A percentile compares a stretch with the other conserved stretches of the same genome.
These are phyloP conservation scores for Geococcyx californianus DNA, from an alignment of 2,113 vertebrate species.

Conservation along the genomic window DNA sequence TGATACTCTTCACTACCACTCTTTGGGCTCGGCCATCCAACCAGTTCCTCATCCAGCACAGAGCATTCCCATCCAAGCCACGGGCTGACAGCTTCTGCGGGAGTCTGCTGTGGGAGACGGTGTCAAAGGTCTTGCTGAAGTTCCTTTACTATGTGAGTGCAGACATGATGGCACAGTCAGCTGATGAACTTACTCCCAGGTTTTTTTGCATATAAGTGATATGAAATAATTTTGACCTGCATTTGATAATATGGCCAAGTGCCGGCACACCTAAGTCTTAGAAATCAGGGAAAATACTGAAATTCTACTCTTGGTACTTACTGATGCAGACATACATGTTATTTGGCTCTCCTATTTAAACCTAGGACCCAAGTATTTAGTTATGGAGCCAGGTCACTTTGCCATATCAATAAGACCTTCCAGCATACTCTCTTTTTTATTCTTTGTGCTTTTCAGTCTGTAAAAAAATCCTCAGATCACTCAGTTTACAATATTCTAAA, in stretches of 20 bases:
- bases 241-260: not conserved
- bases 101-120: too few species aligned
- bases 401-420: not conserved
- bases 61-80: too few species aligned
- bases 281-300: not conserved
- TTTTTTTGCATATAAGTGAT: not conserved
- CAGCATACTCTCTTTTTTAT: not conserved
- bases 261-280: not conserved
- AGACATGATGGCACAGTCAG: not conserved
- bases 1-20: too few species aligned
- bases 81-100: too few species aligned
- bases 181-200: not conserved
- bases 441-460: not conserved
- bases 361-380: not conserved
- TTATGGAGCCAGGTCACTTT: not conserved
- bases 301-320: not conserved
- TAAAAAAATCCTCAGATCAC: too few species aligned
- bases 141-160: not conserved
- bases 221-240: not conserved
- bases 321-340: not conserved
- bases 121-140: too few species aligned
- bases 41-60: too few species aligned
- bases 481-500: too few species aligned
- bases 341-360: not conserved
- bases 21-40: too few species aligned